Evolutionary conservation across 2,888 invertebrate species (phyloP).

Genomic region (Xestia xanthographa): DNA sequence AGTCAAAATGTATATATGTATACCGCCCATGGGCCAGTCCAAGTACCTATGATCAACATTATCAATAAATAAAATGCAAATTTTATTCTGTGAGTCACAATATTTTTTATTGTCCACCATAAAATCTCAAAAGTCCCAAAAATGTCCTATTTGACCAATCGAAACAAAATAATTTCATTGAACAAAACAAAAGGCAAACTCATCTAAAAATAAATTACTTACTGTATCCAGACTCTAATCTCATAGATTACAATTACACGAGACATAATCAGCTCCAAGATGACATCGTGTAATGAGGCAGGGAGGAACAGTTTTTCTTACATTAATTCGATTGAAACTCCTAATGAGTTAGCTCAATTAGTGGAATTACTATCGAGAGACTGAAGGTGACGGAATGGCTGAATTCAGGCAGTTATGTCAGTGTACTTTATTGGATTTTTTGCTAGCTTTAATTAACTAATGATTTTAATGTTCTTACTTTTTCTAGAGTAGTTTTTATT

Average conservation of each 20-base stretch:
- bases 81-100: background rate
- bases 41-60: background rate
- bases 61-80: background rate
- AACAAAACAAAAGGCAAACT: background rate
- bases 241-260: slow-evolving; percentile 37
- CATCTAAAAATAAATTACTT: background rate
- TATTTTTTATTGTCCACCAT: background rate
- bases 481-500: background rate
- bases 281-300: slow-evolving; percentile 63
- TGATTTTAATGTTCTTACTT: slow-evolving; percentile 20
- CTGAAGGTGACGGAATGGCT: slow-evolving; percentile 58
- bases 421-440: slow-evolving; percentile 44
- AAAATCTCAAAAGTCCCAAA: background rate
- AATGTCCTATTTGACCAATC: background rate
- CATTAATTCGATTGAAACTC: slow-evolving; percentile 72
- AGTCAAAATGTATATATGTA: too few species aligned
- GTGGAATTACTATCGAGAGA: slow-evolving; percentile 73
- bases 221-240: background rate
- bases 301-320: slow-evolving; percentile 67
- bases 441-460: slow-evolving; percentile 35
- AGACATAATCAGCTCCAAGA: slow-evolving; percentile 45
- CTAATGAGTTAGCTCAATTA: slow-evolving; percentile 79
- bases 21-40: too few species aligned
- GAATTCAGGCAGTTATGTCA: slow-evolving; percentile 29
- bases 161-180: background rate